Evolutionary conservation across 2,113 vertebrate species (phyloP).

Genomic region (Chaetorhynchus papuensis): DNA sequence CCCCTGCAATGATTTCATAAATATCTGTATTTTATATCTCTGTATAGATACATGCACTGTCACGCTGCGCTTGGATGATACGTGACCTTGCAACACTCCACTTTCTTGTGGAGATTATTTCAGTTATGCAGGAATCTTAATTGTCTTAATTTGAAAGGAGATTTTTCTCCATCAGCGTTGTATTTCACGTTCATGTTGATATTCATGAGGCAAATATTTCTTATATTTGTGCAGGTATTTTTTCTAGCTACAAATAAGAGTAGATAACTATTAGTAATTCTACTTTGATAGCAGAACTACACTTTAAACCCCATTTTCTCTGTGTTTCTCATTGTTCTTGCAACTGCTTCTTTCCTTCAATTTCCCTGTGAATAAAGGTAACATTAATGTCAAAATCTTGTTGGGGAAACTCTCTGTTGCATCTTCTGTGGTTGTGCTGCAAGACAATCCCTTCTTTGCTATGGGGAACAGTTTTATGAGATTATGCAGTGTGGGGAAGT

Average conservation of each 20-base stretch:
- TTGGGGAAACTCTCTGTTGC: neutral
- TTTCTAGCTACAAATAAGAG: neutral
- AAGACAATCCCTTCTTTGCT: neutral
- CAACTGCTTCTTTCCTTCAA: neutral
- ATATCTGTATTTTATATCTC: neutral
- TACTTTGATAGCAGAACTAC: too few species aligned
- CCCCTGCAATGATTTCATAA: neutral
- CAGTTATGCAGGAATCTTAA: neutral
- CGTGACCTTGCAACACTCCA: neutral
- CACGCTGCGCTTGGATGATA: neutral
- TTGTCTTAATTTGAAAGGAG: neutral
- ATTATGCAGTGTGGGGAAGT: too few species aligned
- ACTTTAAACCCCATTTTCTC: neutral
- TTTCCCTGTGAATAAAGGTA: neutral
- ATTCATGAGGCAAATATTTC: neutral
- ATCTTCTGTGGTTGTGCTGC: neutral
- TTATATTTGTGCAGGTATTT: neutral
- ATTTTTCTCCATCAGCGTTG: neutral
- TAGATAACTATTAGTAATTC: too few species aligned
- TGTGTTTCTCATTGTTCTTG: neutral
- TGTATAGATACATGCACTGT: neutral
- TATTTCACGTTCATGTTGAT: neutral
- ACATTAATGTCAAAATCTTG: neutral
- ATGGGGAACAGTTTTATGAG: neutral
- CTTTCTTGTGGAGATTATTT: neutral